Percentiles rank a stretch among this genome's conserved stretches.
Conservation (phyloP, 53 echinoderm and acorn worm genomes). For the Pentamera pediparva region DNA sequence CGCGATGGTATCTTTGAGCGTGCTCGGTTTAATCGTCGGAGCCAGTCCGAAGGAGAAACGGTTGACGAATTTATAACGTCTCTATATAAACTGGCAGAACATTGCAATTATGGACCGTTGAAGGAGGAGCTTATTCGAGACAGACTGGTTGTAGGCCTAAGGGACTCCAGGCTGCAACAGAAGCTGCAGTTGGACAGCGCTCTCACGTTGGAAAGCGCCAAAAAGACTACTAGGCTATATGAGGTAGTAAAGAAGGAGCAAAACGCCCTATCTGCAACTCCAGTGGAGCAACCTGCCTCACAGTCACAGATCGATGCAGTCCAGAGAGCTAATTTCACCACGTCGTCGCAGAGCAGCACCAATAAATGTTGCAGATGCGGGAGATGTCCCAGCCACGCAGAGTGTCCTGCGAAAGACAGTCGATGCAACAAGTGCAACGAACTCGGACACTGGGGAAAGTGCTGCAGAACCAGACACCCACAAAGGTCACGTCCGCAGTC, state of each 20-base stretch:
- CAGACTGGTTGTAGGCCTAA: conserved; percentile 42
- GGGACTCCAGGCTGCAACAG: too few relatives aligned
- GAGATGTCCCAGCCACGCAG: not conserved
- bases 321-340: too few relatives aligned
- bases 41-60: too few relatives aligned
- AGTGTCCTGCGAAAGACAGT: conserved; percentile 57
- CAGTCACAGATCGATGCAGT: not conserved
- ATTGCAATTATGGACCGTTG: conserved; percentile 41
- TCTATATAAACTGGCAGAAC: conserved; percentile 38
- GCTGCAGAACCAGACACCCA: not conserved
- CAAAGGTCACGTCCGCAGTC: not conserved
- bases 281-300: not conserved
- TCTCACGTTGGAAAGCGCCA: not conserved
- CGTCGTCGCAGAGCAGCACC: too few relatives aligned
- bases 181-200: conserved; percentile 2
- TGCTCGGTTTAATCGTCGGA: not conserved
- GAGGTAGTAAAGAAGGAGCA: not conserved
- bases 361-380: not conserved
- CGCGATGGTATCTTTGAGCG: not conserved
- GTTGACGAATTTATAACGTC: too few relatives aligned
- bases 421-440: conserved; percentile 28
- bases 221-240: not conserved
- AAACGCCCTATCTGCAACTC: not conserved
- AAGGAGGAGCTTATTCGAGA: too few relatives aligned
- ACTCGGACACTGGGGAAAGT: conserved; percentile 24